Evolutionary conservation across 2,113 vertebrate species (phyloP), one percentile per base, ranked within the genome.

Genomic region (Myiozetetes cayanensis): DNA sequence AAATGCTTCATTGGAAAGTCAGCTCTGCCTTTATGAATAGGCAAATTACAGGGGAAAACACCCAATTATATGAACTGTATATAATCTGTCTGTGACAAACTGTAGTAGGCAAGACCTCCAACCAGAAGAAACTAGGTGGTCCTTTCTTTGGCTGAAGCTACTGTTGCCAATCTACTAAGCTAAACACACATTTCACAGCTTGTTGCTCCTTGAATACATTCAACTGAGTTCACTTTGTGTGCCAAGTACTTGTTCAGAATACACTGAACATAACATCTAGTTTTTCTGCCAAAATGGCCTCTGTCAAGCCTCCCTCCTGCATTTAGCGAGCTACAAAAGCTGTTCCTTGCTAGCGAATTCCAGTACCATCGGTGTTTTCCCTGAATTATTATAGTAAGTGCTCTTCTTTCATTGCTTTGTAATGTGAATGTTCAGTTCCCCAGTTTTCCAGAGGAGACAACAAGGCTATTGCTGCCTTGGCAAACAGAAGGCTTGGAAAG

Each of bases 181-280:
- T 96, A 95, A 94, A 96, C 85, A 96, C 91, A 91, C 53, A 89
- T 95, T 95, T 96, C 87, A 93, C 94, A 95, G 94, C 91, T 92
- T 94, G 76, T 72, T 96, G 61, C 89, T 84, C 71, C 91, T 96
- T 94, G 84, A 96, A 82, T 91, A 89, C 41, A 37, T 94, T 89
- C 66, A 68, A 4, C 61, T n/a, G 73, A 50, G 71, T 50, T 76
- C 23, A 65, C 72, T 77, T 68, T 61, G 74, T 9, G 22, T 82
- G 94, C 94, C 96, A 95, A 96, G 77, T 87, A 65, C 93, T 96
- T 94, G 66, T 85, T 94, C 89, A 66, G 87, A 96, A 91, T 89
- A 94, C 62, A 58, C 70, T 93, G 94, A 87, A 91, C 8, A 11
- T 53, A 87, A 87, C 78, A 84, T 67, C 72, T 22, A 83, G 39